Base-by-base conservation (phyloP, 2,113 vertebrate species). In the Xenopus borealis region DNA sequence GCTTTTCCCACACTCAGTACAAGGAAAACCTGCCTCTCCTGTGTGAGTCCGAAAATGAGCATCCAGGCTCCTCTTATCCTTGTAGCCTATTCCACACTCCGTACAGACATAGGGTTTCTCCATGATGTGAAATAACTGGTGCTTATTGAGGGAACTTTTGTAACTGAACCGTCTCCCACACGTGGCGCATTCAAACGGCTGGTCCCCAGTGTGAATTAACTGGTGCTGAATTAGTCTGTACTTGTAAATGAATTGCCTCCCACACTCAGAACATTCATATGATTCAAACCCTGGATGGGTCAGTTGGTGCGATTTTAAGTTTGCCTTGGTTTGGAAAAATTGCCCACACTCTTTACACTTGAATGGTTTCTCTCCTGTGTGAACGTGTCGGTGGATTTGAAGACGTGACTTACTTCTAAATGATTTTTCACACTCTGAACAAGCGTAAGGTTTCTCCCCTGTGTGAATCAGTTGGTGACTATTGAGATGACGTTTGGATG, bases 381-480 rank as follows among this genome's bases (percentile, higher is more conserved):
- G 72, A 67, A 66, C 13, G 18, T 64, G 66, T 65, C 5, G 52
- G 1, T 76, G 69, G 7, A 70, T 88, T 71, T 90, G 86, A 68
- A 93, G 86, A 20, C 90, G 87, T 72, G 89, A 87, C 78, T 89
- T 89, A 69, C 87, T 74, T 10, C 19, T 47, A 57, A 89, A 89
- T 20, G 85, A 81, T 78, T 85, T 87, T 0, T 84, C 86, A 79
- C 88, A 89, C 20, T 84, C 80, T 4, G 79, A 52, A 75, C 88
- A 89, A 0, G 74, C 69, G 73, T 82, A 85, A 10, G 87, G 85
- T 47, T 87, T 87, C 47, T 85, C 82, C 44, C 85, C 89, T 47
- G 81, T 91, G 50, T 91, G 90, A 78, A 88, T 92, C 79, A 84
- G 86, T 81, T 91, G 23, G 12, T 69, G 67, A 3, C 7, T 23